Conservation (phyloP, 2,797 vertebrate species). For the Anas capensis region DNA sequence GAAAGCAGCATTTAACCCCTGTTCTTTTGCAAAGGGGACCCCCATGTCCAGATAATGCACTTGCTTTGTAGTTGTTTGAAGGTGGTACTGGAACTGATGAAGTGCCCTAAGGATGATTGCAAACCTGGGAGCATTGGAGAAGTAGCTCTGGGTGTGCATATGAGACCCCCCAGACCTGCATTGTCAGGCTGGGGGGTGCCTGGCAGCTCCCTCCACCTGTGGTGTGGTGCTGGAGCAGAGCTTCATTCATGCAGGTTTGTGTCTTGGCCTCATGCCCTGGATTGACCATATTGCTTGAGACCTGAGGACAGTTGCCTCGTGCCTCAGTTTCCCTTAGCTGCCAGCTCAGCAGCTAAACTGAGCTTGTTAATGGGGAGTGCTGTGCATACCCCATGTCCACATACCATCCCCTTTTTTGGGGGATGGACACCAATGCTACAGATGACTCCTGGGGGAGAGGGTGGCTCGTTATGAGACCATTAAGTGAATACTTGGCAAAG, state of each 20-base stretch:
- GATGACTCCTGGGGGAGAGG: neutral
- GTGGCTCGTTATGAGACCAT: neutral
- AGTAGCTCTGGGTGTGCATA: fast-evolving
- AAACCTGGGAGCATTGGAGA: neutral
- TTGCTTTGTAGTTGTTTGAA: neutral
- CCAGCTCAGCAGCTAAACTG: neutral
- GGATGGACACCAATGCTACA: neutral
- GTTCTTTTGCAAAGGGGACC: fast-evolving
- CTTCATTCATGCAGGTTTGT: fast-evolving
- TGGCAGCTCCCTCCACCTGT: neutral
- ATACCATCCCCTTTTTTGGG: fast-evolving
- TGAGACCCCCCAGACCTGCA: no score
- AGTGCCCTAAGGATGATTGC: neutral
- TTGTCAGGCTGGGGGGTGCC: no score
- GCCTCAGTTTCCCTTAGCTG: slow-evolving; percentile 9
- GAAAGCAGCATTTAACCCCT: neutral
- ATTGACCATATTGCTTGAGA: fast-evolving
- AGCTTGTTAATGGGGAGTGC: neutral
- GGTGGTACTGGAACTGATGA: neutral
- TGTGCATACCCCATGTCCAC: fast-evolving
- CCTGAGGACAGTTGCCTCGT: neutral
- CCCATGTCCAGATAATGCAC: neutral
- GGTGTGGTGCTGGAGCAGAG: neutral
- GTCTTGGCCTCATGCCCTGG: fast-evolving
- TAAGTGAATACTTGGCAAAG: neutral